Evolutionary conservation across 1,140 invertebrate genomes (phyloP), one percentile per base, ranked within the genome.

Genomic region (Aphelenchoides avenae): DNA sequence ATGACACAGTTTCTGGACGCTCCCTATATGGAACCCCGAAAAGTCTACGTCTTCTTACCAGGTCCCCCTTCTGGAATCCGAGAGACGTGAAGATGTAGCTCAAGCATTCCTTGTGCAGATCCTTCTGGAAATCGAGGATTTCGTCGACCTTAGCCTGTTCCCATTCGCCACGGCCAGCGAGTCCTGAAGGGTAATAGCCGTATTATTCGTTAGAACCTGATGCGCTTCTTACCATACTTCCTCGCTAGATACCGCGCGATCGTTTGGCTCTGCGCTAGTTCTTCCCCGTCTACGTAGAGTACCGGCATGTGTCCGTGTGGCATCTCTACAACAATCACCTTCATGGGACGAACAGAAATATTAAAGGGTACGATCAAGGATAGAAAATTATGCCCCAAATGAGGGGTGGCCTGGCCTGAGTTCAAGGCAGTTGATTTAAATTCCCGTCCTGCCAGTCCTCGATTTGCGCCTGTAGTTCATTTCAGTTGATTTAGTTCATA

Each of bases 231-330:
- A 58, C 56, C 69, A 49, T 72, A 76, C 58, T 75, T 56, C 20
- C 57, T 61, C n/a, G 70, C 74, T 30, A 77, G 46, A 55, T 57
- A 77, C 33, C 70, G 59, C 22, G 56, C 27, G 55, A 77, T 77
- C 15, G 70, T 62, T 31, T 44, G 30, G 22, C 52, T 55, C 41
- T 77, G 76, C 5, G 42, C 36, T 31, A 76, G 52, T 29, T 53
- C 33, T 30, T 66, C 63, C 27, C 75, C 76, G 37, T 78, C 65
- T 36, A 77, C 58, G 48, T 78, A 70, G 9, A 77, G 63, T 7
- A 77, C 58, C 15, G 75, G 73, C 33, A 75, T 43, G 37, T 71
- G 66, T n/a, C 59, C 59, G 36, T 73, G n/a, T n/a, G n/a, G n/a
- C n/a, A n/a, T n/a, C n/a, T n/a, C n/a, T n/a, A n/a, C n/a, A n/a